Evolutionary conservation across 2,797 vertebrate species (phyloP), one percentile per base, ranked within the genome.

Genomic region (Masticophis lateralis): DNA sequence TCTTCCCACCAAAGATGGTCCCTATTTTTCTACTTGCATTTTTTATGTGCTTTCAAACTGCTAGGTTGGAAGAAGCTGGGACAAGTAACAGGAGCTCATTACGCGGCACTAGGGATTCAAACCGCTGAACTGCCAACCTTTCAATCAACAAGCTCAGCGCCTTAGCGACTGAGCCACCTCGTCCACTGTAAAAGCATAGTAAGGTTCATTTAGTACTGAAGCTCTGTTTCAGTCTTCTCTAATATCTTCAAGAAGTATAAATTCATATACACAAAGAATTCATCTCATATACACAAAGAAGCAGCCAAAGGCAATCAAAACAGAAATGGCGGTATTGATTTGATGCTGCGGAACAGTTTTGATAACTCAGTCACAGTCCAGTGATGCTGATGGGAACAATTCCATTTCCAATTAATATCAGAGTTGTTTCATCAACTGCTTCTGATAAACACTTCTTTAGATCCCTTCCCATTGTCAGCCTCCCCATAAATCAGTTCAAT

Each of bases 381-480:
- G 14, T 53, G 69, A 56, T 60, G 6, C 91, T 94, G 2, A 22
- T 88, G 14, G 5, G 66, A 94, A 86, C 66, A 90, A 43, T 43
- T 63, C 74, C 25, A 22, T 2, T 10, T 93, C 43, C 1, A 56
- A 88, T 95, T 57, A 27, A 4, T 95, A 92, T 79, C 14, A 93
- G 92, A 66, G 13, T 86, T 88, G 87, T 20, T 87, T 95, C 20
- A 86, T 88, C 51, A 90, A 94, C 90, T 87, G 7, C 90, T 53
- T 94, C 91, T 94, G 87, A 87, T 92, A 94, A 96, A 43, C 94
- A 94, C 61, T 88, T 94, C 86, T 60, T 83, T 25, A 92, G 94
- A 92, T 18, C 18, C 3, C 61, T 79, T 55, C 90, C 92, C 90
- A 57, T 12, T 0, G 2, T 92, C 27, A 88, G 8, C 47, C 20